Percentiles rank a stretch among this genome's conserved stretches.
phyloP scores from a whole-genome alignment of 2,797 vertebrate genomes.

The Catostomus latipinnis region DNA sequence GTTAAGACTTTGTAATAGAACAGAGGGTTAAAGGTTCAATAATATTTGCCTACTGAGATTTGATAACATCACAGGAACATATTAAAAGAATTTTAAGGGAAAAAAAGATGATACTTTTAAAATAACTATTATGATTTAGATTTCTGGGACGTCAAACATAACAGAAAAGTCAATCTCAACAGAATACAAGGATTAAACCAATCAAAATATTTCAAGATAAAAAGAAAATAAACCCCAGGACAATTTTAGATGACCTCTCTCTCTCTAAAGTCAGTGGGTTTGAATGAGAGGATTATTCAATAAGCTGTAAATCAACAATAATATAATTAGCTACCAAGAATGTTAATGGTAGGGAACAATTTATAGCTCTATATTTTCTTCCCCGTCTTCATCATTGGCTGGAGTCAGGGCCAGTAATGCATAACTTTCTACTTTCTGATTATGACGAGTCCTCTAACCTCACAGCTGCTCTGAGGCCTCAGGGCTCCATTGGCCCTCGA shows the following conservation, averaged over 20 bases:
- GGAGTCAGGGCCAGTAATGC: conserved; percentile 54
- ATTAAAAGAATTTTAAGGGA: too few relatives aligned
- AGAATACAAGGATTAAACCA: not conserved
- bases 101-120: too few relatives aligned
- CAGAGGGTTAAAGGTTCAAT: too few relatives aligned
- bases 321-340: conserved; percentile 57
- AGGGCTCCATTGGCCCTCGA: conserved; percentile 25
- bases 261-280: conserved; percentile 9
- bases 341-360: conserved; percentile 49
- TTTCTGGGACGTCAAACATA: too few relatives aligned
- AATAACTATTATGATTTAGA: too few relatives aligned
- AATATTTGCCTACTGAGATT: too few relatives aligned
- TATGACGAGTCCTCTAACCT: conserved; percentile 52
- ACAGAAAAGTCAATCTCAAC: not conserved
- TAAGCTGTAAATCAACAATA: conserved; percentile 44
- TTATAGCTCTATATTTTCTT: conserved; percentile 51
- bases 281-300: conserved; percentile 22
- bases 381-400: conserved; percentile 37
- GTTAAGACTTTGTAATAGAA: not conserved
- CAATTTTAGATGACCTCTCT: not conserved
- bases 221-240: not conserved
- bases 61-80: too few relatives aligned
- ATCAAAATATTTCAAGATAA: not conserved
- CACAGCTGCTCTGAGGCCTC: conserved; percentile 66
- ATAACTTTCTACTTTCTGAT: conserved; percentile 60